Percentiles rank a stretch among this genome's conserved stretches.
Conservation (phyloP, 2,888 invertebrate genomes). For the Leptinotarsa haldemani region DNA sequence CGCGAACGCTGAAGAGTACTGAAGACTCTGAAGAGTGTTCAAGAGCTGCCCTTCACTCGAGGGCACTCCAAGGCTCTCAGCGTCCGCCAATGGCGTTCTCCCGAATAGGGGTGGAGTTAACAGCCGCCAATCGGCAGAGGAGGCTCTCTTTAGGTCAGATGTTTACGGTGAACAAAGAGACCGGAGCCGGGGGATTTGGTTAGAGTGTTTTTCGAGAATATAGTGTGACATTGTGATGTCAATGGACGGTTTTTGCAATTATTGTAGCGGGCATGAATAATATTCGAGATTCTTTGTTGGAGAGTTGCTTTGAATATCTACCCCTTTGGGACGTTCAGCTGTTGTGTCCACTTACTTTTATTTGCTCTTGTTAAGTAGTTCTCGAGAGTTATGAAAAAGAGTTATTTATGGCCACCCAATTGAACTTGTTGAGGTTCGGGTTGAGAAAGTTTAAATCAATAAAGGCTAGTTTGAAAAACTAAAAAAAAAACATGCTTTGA, state of each 20-base stretch:
- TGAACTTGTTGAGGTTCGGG: not conserved
- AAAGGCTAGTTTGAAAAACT: no score
- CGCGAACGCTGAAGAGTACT: constrained; percentile 65
- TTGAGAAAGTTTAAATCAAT: not conserved
- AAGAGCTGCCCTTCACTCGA: constrained; percentile 65
- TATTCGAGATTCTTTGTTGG: constrained; percentile 34
- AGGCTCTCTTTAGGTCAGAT: constrained; percentile 34
- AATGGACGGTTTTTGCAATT: constrained; percentile 37
- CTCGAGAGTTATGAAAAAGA: not conserved
- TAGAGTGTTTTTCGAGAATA: constrained; percentile 41
- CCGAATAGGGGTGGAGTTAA: constrained; percentile 58
- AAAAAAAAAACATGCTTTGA: no score
- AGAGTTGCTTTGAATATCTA: constrained; percentile 28
- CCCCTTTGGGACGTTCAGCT: constrained; percentile 33
- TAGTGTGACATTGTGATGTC: constrained; percentile 40
- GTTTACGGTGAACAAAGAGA: constrained; percentile 39
- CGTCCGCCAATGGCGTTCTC: constrained; percentile 58
- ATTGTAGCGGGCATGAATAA: constrained; percentile 34
- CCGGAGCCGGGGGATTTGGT: constrained; percentile 47
- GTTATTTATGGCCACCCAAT: not conserved
- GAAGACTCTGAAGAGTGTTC: constrained; percentile 65
- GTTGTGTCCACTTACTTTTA: constrained; percentile 33
- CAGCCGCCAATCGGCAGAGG: constrained; percentile 56
- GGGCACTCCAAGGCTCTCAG: constrained; percentile 62
- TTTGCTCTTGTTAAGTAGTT: constrained; percentile 29